These are phyloP conservation scores for Rousettus madagascariensis DNA, from an alignment of 2,797 vertebrate species.

Conservation along the genomic window DNA sequence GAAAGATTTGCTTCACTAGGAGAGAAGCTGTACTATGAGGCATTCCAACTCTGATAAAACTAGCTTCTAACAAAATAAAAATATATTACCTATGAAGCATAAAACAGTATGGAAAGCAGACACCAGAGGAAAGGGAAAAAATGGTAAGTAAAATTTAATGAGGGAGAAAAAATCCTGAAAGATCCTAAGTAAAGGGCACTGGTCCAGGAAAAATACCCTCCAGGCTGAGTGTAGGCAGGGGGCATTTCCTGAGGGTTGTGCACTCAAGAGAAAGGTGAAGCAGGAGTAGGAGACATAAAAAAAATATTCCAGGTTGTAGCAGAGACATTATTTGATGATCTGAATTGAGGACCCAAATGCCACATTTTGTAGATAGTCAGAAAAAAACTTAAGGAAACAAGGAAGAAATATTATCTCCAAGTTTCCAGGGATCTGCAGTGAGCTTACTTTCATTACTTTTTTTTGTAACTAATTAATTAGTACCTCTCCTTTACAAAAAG, in stretches of 20 bases:
- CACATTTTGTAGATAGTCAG: not conserved
- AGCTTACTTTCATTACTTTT: not conserved
- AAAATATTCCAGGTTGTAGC: not conserved
- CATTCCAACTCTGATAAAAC: conserved; percentile 22
- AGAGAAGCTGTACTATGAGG: not conserved
- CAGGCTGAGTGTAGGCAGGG: not conserved
- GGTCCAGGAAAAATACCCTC: conserved; percentile 57
- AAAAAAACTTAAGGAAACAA: not conserved
- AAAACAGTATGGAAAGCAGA: conserved; percentile 23
- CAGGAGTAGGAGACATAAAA: not conserved
- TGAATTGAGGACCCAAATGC: not conserved
- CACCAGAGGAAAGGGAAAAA: not conserved
- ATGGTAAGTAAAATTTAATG: conserved; percentile 37
- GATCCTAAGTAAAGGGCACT: conserved; percentile 30
- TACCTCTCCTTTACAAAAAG: not conserved
- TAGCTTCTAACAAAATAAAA: conserved; percentile 56
- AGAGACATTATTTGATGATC: not conserved
- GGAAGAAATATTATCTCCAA: not conserved
- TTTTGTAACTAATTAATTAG: not conserved
- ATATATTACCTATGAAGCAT: not conserved
- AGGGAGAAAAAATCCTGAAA: conserved; percentile 34
- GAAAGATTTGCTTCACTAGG: not conserved
- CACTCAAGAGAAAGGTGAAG: not conserved
- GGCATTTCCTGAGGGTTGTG: conserved; percentile 4
- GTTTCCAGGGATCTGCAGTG: not conserved